Evolutionary conservation across 2,113 vertebrate species (phyloP).

Genomic region (Tragelaphus imberbis): DNA sequence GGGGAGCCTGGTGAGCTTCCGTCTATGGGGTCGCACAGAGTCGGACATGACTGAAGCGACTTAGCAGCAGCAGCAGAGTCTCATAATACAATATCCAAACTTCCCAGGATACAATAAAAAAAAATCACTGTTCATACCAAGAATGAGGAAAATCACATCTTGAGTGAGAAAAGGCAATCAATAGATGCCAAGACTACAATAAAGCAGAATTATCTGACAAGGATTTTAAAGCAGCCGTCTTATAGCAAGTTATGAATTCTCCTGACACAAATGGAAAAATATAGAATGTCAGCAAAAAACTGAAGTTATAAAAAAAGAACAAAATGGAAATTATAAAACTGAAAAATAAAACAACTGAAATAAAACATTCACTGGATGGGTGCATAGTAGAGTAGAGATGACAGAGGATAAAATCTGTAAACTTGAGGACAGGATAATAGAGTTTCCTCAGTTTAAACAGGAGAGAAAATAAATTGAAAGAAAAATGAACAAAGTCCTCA

Average conservation of each 20-base stretch:
- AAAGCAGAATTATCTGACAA: background rate
- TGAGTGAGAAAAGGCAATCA: background rate
- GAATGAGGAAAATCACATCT: background rate
- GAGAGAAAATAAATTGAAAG: background rate
- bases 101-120: background rate
- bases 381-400: background rate
- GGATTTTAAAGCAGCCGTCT: background rate
- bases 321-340: background rate
- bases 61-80: no score
- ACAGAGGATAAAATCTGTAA: background rate
- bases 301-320: background rate
- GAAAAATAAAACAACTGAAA: background rate
- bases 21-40: no score
- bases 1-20: no score
- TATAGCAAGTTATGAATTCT: background rate
- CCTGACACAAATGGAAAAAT: background rate
- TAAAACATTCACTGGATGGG: background rate
- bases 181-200: background rate
- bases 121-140: background rate
- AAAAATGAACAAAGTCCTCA: background rate
- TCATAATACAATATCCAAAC: background rate
- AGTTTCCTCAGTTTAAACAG: background rate
- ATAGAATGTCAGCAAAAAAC: background rate
- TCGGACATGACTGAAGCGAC: no score
- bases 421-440: background rate